Conservation (phyloP, 2,113 vertebrate species). For the Saccopteryx leptura region DNA sequence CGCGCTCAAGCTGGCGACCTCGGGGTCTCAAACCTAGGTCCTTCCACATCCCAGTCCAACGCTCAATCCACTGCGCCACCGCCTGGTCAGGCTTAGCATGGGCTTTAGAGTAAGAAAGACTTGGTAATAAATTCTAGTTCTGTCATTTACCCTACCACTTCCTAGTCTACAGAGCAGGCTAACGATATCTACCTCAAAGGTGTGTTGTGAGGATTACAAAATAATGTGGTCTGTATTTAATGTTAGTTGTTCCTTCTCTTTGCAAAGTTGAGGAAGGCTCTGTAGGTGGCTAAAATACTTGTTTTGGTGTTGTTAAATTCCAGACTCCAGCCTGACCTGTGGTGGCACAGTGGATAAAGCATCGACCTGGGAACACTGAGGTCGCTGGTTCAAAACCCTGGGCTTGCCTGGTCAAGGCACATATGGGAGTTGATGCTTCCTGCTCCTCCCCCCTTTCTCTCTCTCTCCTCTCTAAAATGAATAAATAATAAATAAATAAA, state of each 20-base stretch:
- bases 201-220: not conserved
- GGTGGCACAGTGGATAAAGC: no score
- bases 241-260: not conserved
- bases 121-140: not conserved
- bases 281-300: not conserved
- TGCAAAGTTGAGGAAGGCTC: not conserved
- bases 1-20: no score
- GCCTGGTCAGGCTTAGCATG: not conserved
- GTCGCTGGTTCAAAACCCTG: no score
- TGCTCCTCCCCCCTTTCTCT: no score
- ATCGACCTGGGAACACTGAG: no score
- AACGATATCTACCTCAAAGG: not conserved
- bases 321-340: not conserved
- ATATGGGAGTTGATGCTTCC: no score
- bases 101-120: not conserved
- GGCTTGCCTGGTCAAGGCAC: no score
- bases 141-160: not conserved
- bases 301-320: not conserved
- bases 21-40: no score
- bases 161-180: not conserved
- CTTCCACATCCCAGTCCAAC: no score
- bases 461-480: no score
- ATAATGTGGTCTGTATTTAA: not conserved
- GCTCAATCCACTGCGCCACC: not conserved
- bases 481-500: no score